Evolutionary conservation across 2,113 vertebrate species (phyloP).

Genomic region (Trematocara unimaculatum): DNA sequence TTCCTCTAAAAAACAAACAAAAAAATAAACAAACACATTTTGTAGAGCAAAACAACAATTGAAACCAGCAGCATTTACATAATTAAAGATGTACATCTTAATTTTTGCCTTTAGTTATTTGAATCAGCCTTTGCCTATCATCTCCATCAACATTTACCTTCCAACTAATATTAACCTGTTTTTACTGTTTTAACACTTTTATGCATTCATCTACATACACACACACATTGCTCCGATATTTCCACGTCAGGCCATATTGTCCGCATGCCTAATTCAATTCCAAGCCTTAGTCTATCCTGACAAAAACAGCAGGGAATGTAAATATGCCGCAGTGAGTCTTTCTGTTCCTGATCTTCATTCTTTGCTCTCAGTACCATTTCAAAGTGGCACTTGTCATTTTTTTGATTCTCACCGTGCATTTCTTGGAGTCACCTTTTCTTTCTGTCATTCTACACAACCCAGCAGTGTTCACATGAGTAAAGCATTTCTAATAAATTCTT

Average conservation of each 20-base stretch:
- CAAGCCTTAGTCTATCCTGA: neutral
- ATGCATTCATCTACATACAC: neutral
- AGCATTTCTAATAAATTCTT: neutral
- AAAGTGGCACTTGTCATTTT: neutral
- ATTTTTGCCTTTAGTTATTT: neutral
- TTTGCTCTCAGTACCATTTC: neutral
- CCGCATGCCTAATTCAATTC: neutral
- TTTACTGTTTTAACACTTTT: neutral
- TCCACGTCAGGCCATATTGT: neutral
- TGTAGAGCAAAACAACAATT: neutral
- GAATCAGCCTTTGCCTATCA: neutral
- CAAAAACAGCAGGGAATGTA: neutral
- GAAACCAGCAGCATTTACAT: neutral
- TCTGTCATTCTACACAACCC: neutral
- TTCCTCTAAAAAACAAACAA: constrained; percentile 79
- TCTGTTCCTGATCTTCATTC: neutral
- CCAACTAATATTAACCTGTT: neutral
- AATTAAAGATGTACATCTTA: neutral
- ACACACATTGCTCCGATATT: neutral
- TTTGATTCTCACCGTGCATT: neutral
- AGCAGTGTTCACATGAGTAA: neutral
- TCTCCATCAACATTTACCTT: neutral
- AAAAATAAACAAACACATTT: neutral
- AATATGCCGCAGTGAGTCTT: neutral
- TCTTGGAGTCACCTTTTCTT: neutral